Base-by-base conservation (phyloP, 1,140 invertebrate species). In the Eumeta japonica region DNA sequence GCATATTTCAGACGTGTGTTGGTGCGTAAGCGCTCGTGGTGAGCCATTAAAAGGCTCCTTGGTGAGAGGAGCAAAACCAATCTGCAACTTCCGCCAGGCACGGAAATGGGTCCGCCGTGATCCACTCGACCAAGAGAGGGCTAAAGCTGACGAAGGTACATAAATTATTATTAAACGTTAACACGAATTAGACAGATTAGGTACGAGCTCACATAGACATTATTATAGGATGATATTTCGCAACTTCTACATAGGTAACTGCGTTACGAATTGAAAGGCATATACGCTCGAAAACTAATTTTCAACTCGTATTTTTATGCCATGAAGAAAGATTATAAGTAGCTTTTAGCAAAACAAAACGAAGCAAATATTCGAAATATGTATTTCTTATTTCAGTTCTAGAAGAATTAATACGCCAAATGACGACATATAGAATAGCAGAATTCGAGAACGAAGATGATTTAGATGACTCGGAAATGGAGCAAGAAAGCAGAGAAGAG, bases 1-100 rank as follows among this genome's bases (percentile, higher is more conserved):
- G 18, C 27, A 10, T 40, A 46, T 28, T 30, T 31, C 46, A 73
- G 68, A 68, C 3, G 84, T 92, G 0, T 92, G 89, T 56, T 92
- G 89, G 89, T 92, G 90, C 60, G 89, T 90, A 0, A 86, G 85
- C 42, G 82, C 82, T 10, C 82, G 86, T 46, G 90, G 90, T 1
- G 85, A 88, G 43, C 86, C 88, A 0, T 63, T 90, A 0, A 88
- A 89, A 59, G 89, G 88, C 1, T 87, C 86, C 0, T 57, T 90
- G 16, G 84, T 85, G 3, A 75, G 86, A n/a, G 83, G 83, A 3
- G 68, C 75, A 5, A 83, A 88, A 42, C 86, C 83, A 1, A 78
- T 80, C 13, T 90, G 88, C 52, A 89, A 87, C 59, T 87, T 86
- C 55, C 70, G 87, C 16, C 86, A 89, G 59, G 86, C 86, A 0